Percentiles rank a stretch among this genome's conserved stretches.
These are phyloP conservation scores for Polypedilum vanderplanki DNA, from an alignment of 1,140 invertebrate species.

Conservation along the genomic window DNA sequence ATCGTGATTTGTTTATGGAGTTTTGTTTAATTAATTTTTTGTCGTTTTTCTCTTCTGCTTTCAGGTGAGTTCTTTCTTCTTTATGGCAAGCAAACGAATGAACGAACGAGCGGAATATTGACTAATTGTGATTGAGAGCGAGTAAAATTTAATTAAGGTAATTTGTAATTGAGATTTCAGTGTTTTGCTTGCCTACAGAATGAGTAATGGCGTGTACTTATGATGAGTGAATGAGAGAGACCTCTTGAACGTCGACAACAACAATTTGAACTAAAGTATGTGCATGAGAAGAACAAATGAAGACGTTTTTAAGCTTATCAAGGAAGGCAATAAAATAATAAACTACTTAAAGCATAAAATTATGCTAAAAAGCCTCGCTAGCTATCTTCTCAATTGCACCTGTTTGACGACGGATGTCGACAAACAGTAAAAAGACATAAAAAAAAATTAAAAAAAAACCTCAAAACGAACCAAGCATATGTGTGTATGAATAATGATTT, in stretches of 20 bases:
- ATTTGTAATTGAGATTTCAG: no score
- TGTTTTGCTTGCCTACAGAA: no score
- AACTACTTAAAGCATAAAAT: conserved; percentile 14
- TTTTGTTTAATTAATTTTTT: background rate
- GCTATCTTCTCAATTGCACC: background rate
- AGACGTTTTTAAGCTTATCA: background rate
- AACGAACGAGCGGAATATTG: no score
- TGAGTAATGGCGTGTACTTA: no score
- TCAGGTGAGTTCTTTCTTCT: background rate
- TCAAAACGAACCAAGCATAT: background rate
- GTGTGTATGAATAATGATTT: background rate
- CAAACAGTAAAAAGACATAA: background rate
- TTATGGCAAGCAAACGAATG: no score
- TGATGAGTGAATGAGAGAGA: no score
- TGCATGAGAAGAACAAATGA: no score
- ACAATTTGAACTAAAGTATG: no score
- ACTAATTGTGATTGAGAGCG: no score
- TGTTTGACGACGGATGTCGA: background rate
- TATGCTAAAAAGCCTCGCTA: background rate
- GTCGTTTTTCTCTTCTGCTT: background rate
- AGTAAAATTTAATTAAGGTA: no score
- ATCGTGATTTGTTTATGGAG: background rate
- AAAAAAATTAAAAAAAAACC: background rate
- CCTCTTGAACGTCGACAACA: no score
- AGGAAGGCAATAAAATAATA: background rate